phyloP scores from a whole-genome alignment of 35 echinoderm and acorn worm species.

The Ophioderma brevispina region DNA sequence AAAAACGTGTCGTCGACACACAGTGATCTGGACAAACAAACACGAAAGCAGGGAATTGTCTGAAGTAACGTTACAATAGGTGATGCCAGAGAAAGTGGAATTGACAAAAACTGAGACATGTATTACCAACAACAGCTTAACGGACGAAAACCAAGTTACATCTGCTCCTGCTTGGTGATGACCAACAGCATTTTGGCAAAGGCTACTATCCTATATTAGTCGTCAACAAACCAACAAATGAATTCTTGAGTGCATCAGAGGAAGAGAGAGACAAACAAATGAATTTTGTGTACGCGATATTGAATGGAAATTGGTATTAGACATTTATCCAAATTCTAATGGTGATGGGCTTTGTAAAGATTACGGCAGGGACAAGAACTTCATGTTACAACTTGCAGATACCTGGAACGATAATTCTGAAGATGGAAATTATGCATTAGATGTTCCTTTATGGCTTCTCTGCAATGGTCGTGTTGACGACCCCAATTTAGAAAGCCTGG shows the following conservation, averaged over 20 bases:
- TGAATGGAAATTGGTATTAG: slow-evolving; percentile 41
- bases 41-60: not conserved
- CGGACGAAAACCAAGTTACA: too few species aligned
- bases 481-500: not conserved
- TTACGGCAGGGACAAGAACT: not conserved
- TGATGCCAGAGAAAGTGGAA: too few species aligned
- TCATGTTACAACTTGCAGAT: not conserved
- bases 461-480: slow-evolving; percentile 32
- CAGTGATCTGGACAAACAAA: too few species aligned
- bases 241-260: not conserved
- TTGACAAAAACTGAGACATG: not conserved
- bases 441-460: slow-evolving; percentile 30
- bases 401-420: not conserved
- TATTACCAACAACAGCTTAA: not conserved
- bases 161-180: not conserved
- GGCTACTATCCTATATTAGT: not conserved
- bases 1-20: not conserved
- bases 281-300: slow-evolving; percentile 28
- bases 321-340: slow-evolving; percentile 20
- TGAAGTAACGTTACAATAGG: not conserved
- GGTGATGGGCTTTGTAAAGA: slow-evolving; percentile 11
- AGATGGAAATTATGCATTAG: not conserved
- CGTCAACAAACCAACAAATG: not conserved
- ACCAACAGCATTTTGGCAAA: not conserved
- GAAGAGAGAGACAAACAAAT: not conserved